Base-by-base conservation (phyloP, 2,888 invertebrate genomes). In the Pediacus dermestoides region DNA sequence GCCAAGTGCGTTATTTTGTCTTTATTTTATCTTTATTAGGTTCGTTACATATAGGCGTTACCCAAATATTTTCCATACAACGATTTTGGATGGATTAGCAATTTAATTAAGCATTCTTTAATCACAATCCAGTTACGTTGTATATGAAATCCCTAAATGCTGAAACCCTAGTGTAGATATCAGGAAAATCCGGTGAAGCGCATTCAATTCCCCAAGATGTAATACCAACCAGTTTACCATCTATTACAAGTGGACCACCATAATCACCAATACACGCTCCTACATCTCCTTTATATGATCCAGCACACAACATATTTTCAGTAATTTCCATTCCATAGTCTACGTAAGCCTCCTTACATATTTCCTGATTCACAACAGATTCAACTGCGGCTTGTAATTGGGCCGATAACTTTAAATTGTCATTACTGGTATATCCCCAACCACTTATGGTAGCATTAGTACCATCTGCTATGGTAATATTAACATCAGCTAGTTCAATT, bases 291-390 rank as follows among this genome's bases (percentile, higher is more conserved):
- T 54, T 63, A 49, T 71, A 70, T 11, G 71, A 70, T 1, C 75
- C 76, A 0, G 76, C 76, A 36, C 76, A 77, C 53, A 77, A 71
- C 76, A 76, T 76, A 11, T 70, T 68, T 0, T 61, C 50, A 0
- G 74, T 73, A 2, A 15, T n/a, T 4, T 15, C 30, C n/a, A 9
- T 7, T 11, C 15, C 18, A 12, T 16, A 14, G 10, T 31, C 2
- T 16, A 13, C 26, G 21, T 44, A 41, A 8, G 26, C 42, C 10
- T 39, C 27, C 11, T 35, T 31, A 28, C 57, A 58, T 27, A 43
- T 35, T 10, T 37, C 44, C 11, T 42, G 32, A 16, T 40, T 40
- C 2, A 52, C 41, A 8, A 35, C 31, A 1, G 52, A 50, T 7
- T 52, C 44, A 21, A 15, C 13, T 3, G 50, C 52, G 2, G 34